Evolutionary conservation across 2,797 vertebrate genomes (phyloP).

Genomic region (Muraenolepis orangiensis): DNA sequence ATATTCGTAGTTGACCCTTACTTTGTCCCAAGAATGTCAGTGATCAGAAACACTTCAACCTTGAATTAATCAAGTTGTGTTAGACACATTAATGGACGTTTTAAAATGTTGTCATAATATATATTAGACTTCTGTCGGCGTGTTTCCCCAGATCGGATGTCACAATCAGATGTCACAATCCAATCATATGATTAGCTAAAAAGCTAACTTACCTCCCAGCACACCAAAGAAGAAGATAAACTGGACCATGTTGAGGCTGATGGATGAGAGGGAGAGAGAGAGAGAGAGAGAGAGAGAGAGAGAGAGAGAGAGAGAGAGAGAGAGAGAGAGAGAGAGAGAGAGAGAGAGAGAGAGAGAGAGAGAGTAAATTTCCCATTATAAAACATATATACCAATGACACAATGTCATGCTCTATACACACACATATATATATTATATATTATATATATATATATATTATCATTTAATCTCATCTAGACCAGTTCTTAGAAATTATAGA

Average conservation of each 20-base stretch:
- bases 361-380: neutral
- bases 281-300: neutral
- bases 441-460: too few species aligned
- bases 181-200: neutral
- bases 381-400: neutral
- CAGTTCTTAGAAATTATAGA: neutral
- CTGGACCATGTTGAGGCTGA: constrained; percentile 57
- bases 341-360: neutral
- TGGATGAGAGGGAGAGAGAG: neutral
- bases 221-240: constrained; percentile 53
- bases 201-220: constrained; percentile 54
- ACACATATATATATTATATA: too few species aligned
- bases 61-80: too few species aligned
- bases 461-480: neutral
- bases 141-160: too few species aligned
- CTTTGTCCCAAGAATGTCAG: too few species aligned
- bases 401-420: neutral
- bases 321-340: neutral
- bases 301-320: neutral
- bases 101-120: too few species aligned
- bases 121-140: too few species aligned
- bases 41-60: too few species aligned
- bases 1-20: too few species aligned
- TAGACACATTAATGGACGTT: too few species aligned
- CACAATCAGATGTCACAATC: too few species aligned